Evolutionary conservation across 2,797 vertebrate species (phyloP).

Genomic region (Falco novaeseelandiae): DNA sequence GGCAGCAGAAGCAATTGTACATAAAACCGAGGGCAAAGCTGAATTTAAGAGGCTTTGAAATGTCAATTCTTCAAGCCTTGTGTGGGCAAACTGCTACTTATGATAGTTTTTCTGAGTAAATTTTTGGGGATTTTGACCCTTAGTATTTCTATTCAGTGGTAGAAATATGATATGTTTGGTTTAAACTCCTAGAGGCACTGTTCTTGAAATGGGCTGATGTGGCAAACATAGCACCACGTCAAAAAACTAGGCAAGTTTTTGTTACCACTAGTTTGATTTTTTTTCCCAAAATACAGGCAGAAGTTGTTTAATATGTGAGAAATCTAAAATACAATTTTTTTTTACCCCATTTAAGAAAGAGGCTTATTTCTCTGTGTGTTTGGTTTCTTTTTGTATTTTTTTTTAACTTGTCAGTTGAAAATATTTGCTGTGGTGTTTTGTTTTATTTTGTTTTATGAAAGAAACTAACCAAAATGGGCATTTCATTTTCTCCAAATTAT

Average conservation of each 20-base stretch:
- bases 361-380: not conserved
- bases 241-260: not conserved
- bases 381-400: not conserved
- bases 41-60: not conserved
- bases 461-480: not conserved
- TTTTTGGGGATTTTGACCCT: not conserved
- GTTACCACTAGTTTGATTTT: not conserved
- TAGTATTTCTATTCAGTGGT: not conserved
- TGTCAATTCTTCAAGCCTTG: not conserved
- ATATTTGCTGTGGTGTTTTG: not conserved
- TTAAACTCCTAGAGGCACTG: not conserved
- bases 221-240: rapidly evolving
- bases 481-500: not conserved
- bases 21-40: not conserved
- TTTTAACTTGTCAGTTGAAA: not conserved
- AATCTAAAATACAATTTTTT: not conserved
- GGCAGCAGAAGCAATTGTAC: not conserved
- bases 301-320: not conserved
- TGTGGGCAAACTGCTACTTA: not conserved
- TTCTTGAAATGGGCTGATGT: not conserved
- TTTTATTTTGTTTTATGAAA: not conserved
- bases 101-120: not conserved
- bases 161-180: not conserved
- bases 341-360: not conserved
- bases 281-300: not conserved